Evolutionary conservation across 2,888 invertebrate genomes (phyloP), one percentile per base, ranked within the genome.

Genomic region (Prosopocoilus inquinatus): DNA sequence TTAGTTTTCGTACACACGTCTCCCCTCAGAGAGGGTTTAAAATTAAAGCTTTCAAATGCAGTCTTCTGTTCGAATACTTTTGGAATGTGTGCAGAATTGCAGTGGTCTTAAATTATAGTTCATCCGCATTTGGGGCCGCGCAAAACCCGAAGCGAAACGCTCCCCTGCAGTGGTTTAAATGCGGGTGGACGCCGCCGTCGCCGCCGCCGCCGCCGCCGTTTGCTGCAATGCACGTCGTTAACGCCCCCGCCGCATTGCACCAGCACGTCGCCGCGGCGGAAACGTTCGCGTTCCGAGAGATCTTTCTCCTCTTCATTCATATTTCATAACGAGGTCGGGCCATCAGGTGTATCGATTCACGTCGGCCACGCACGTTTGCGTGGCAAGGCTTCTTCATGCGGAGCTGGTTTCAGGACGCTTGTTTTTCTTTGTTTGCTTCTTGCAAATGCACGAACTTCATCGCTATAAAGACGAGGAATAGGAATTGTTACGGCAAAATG

Each of bases 221-320:
- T 28, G 20, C 20, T 28, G 20, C 20, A 28, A 28, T 28, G 20
- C 20, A 28, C 20, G 7, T 28, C 20, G 20, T 28, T 28, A 77
- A 78, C 79, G 75, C 76, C 79, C 79, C 79, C 79, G 78, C 67
- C 70, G 73, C 73, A 72, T 64, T 72, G 73, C 70, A 72, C 70
- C 72, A 70, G 9, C 15, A 41, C 13, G 9, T 13, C 16, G 15
- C 16, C 13, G 41, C 41, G 41, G 16, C 38, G 38, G 38, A 38
- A 11, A 12, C 11, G 38, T 41, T 15, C 41, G 41, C 16, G 13
- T 41, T 41, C 2, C 8, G 9, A 11, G 15, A 41, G 12, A 9
- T 11, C 13, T 41, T 41, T 11, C 9, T 41, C 9, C 9, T 41
- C 16, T 41, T 38, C 54, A 54, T 54, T 49, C 49, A 54, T 54